These are phyloP conservation scores for Malthinus seriepunctatus DNA, from an alignment of 2,888 invertebrate genomes.

Conservation along the genomic window DNA sequence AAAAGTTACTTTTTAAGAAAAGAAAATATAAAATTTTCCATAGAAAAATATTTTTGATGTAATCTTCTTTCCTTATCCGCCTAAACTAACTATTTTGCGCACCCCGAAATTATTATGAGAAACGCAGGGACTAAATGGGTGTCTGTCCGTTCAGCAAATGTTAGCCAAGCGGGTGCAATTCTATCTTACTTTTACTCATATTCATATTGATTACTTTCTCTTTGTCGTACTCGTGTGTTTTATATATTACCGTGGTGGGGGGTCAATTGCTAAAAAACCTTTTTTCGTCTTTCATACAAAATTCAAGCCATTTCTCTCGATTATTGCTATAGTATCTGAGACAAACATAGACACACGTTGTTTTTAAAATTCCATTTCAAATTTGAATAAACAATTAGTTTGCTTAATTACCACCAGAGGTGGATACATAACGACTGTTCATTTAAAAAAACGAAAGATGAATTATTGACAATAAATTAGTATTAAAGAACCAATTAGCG, in stretches of 20 bases:
- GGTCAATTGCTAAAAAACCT: conserved; percentile 54
- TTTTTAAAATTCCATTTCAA: background rate
- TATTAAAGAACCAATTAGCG: too few relatives aligned
- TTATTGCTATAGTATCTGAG: conserved; percentile 50
- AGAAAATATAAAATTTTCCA: conserved; percentile 6
- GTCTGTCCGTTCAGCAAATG: conserved; percentile 53
- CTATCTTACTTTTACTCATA: conserved; percentile 24
- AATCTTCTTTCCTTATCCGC: conserved; percentile 29
- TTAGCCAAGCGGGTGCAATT: conserved; percentile 29
- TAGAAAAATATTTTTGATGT: conserved; percentile 10
- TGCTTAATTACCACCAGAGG: too few relatives aligned
- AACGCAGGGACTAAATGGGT: conserved; percentile 53
- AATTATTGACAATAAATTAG: too few relatives aligned
- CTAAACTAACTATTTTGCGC: conserved; percentile 43
- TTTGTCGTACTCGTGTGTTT: conserved; percentile 42
- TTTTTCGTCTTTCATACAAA: conserved; percentile 55
- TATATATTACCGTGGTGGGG: conserved; percentile 51
- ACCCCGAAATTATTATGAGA: conserved; percentile 53
- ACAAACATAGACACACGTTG: conserved; percentile 47
- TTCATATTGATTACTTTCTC: conserved; percentile 15
- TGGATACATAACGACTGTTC: too few relatives aligned
- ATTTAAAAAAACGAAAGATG: too few relatives aligned
- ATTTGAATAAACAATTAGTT: too few relatives aligned
- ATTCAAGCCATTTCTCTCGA: conserved; percentile 55
- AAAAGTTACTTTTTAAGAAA: background rate